These are phyloP conservation scores for Acleris cristana DNA, from an alignment of 2,888 invertebrate species.

Conservation along the genomic window DNA sequence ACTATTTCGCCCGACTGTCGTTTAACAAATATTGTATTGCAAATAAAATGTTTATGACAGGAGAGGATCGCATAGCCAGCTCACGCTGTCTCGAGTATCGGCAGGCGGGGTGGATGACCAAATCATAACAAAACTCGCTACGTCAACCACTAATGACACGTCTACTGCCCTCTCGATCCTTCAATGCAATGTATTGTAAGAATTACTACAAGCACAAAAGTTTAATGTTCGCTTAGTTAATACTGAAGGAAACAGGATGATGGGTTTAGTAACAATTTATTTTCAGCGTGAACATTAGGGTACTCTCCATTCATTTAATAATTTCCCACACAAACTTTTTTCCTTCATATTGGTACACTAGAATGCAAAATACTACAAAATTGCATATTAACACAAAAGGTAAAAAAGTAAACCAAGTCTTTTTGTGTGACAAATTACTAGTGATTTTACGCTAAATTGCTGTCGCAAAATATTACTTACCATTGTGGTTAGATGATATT, in stretches of 20 bases:
- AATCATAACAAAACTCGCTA: slow-evolving; percentile 69
- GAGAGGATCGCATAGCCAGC: slow-evolving; percentile 70
- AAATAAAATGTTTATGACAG: slow-evolving; percentile 64
- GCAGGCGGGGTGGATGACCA: slow-evolving; percentile 68
- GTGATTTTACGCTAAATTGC: slow-evolving; percentile 61
- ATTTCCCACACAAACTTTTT: slow-evolving; percentile 64
- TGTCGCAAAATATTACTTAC: slow-evolving; percentile 63
- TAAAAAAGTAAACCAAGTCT: slow-evolving; percentile 26
- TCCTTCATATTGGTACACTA: slow-evolving; percentile 13
- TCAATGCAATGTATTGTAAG: slow-evolving; percentile 61
- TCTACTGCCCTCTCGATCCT: slow-evolving; percentile 69
- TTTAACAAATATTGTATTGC: slow-evolving; percentile 60
- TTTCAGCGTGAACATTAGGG: slow-evolving; percentile 58
- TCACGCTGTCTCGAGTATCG: slow-evolving; percentile 69
- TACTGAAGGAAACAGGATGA: slow-evolving; percentile 71
- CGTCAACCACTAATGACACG: slow-evolving; percentile 69
- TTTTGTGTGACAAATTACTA: slow-evolving; percentile 61
- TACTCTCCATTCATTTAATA: slow-evolving; percentile 65
- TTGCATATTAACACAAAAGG: slow-evolving; percentile 33
- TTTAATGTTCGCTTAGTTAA: slow-evolving; percentile 55
- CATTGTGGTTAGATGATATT: slow-evolving; percentile 52
- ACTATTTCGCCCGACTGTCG: slow-evolving; percentile 69
- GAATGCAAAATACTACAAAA: slow-evolving; percentile 22
- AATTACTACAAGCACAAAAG: slow-evolving; percentile 74
- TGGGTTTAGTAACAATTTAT: slow-evolving; percentile 40